Conservation (phyloP, 1,140 invertebrate genomes). For the Nomia melanderi region DNA sequence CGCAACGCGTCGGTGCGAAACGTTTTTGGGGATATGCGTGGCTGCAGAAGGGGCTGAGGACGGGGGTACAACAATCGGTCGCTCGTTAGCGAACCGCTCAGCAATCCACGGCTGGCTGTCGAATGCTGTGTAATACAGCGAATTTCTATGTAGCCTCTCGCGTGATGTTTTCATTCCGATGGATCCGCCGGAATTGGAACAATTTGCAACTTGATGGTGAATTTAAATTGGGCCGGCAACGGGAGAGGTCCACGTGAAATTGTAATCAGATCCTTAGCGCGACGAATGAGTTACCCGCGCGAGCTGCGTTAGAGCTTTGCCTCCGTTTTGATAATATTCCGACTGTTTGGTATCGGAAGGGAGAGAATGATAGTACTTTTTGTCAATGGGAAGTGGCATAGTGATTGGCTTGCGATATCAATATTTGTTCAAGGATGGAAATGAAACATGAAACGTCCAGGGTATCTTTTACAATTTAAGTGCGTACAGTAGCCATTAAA, state of each 20-base stretch:
- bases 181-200: slow-evolving; percentile 21
- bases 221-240: slow-evolving; percentile 15
- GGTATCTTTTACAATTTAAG: no score
- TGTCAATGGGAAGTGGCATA: no score
- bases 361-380: background rate
- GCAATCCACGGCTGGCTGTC: background rate
- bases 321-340: background rate
- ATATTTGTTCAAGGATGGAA: no score
- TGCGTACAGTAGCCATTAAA: no score
- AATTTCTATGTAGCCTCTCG: slow-evolving; percentile 1
- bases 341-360: background rate
- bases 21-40: no score
- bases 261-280: slow-evolving; percentile 39
- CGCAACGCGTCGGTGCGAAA: no score
- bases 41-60: no score
- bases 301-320: background rate
- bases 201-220: slow-evolving; percentile 43
- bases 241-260: background rate
- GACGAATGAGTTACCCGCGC: background rate
- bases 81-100: slow-evolving; percentile 4
- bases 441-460: no score
- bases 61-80: background rate
- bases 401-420: no score
- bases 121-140: slow-evolving; percentile 16
- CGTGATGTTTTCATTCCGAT: slow-evolving; percentile 33